phyloP scores from a whole-genome alignment of 2,113 vertebrate genomes.

The Phaethornis superciliosus region DNA sequence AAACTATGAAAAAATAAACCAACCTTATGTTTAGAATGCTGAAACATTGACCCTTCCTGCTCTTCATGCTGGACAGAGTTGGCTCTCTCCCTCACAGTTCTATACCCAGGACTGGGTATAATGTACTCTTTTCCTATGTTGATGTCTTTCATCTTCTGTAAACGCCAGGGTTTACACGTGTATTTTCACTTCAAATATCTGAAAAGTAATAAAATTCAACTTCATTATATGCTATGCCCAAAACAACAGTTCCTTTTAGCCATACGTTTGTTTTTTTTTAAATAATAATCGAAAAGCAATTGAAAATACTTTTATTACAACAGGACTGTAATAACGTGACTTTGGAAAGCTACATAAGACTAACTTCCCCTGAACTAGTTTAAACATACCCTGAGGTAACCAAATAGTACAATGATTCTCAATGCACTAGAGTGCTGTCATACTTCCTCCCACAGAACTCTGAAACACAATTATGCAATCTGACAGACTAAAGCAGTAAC shows the following conservation, averaged over 20 bases:
- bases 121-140: slow-evolving; percentile 88
- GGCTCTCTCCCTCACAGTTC: slow-evolving; percentile 77
- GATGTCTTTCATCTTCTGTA: slow-evolving; percentile 89
- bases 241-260: background rate
- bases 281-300: background rate
- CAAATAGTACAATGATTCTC: background rate
- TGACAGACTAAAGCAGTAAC: background rate
- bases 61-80: slow-evolving; percentile 68
- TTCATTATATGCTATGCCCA: background rate
- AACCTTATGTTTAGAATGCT: slow-evolving; percentile 76
- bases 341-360: background rate
- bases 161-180: slow-evolving; percentile 69
- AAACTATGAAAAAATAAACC: slow-evolving; percentile 24
- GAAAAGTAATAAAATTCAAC: background rate
- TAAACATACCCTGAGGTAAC: slow-evolving; percentile 18
- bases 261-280: background rate
- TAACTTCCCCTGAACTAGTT: slow-evolving; percentile 32
- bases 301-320: background rate
- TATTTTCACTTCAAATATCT: slow-evolving; percentile 7
- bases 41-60: slow-evolving; percentile 72
- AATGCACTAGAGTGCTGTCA: background rate
- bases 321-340: background rate
- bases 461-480: background rate
- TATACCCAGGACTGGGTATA: slow-evolving; percentile 84
- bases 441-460: background rate